phyloP scores from a whole-genome alignment of 2,888 invertebrate species.

The Sphecodes monilicornis region DNA sequence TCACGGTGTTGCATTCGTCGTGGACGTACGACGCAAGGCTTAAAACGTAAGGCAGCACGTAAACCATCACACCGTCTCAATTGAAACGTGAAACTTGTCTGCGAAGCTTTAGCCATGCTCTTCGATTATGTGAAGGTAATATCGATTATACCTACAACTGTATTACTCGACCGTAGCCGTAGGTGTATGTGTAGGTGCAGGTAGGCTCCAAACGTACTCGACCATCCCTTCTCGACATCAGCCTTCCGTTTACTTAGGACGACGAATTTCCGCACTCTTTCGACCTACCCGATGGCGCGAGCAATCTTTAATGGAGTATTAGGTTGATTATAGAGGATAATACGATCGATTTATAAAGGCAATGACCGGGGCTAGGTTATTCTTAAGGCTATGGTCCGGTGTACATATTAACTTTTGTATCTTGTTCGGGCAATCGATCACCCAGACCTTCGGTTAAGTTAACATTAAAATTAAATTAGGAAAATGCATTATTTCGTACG shows the following conservation, averaged over 20 bases:
- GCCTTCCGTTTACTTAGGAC: not conserved
- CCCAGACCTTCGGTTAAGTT: slow-evolving; percentile 10
- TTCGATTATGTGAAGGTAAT: slow-evolving; percentile 76
- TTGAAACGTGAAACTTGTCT: slow-evolving; percentile 71
- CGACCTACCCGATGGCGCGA: not conserved
- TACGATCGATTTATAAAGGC: not conserved
- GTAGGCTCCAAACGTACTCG: not conserved
- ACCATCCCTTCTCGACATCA: not conserved
- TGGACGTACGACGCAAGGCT: not conserved
- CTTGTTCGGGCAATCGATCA: not conserved
- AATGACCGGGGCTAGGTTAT: not conserved
- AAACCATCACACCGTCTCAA: slow-evolving; percentile 24
- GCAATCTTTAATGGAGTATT: not conserved
- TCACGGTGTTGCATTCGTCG: slow-evolving; percentile 65
- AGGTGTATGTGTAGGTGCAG: not conserved
- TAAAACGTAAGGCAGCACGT: not conserved
- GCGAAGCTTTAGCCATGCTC: slow-evolving; percentile 75
- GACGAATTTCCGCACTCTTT: slow-evolving; percentile 11
- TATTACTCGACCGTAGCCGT: slow-evolving; percentile 21
- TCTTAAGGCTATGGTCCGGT: not conserved
- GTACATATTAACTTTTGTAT: not conserved
- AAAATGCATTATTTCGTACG: no score
- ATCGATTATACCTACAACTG: slow-evolving; percentile 70
- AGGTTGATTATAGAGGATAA: not conserved
- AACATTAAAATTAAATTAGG: not conserved